Evolutionary conservation across 2,113 vertebrate genomes (phyloP).

Genomic region (Nematolebias whitei): DNA sequence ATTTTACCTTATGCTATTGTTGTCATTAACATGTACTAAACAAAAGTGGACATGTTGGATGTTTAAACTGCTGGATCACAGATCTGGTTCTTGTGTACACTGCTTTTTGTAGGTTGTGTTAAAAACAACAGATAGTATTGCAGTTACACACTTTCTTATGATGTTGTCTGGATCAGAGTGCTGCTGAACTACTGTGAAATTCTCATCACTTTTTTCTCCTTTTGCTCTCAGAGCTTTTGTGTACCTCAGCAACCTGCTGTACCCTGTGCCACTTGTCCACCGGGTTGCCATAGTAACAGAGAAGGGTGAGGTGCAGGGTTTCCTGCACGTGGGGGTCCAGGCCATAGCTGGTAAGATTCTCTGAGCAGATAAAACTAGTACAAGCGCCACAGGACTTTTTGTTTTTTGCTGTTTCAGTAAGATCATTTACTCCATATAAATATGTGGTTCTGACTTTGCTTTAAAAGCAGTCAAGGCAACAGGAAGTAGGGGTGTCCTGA

Average conservation of each 20-base stretch:
- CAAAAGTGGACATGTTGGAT: slow-evolving; percentile 4
- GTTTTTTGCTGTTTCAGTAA: no score
- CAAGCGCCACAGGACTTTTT: no score
- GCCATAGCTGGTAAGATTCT: slow-evolving; percentile 90
- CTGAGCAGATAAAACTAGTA: neutral
- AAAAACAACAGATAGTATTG: neutral
- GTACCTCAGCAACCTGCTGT: slow-evolving; percentile 97
- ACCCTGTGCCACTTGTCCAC: slow-evolving; percentile 95
- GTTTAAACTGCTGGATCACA: neutral
- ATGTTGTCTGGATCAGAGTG: neutral
- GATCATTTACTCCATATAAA: neutral
- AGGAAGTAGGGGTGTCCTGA: slow-evolving; percentile 1
- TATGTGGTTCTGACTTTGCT: neutral
- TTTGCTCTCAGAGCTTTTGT: slow-evolving; percentile 88
- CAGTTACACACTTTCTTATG: neutral
- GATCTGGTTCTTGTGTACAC: no score
- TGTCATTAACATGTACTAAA: slow-evolving; percentile 32
- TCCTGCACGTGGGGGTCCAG: slow-evolving; percentile 95
- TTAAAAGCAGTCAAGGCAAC: slow-evolving; percentile 2
- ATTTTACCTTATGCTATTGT: slow-evolving; percentile 17
- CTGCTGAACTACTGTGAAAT: slow-evolving; percentile 16
- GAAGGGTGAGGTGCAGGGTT: slow-evolving; percentile 95
- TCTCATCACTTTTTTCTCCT: slow-evolving; percentile 19
- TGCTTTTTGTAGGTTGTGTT: no score
- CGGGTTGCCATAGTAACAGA: slow-evolving; percentile 95